Percentiles rank a stretch among this genome's conserved stretches.
Evolutionary conservation across 1,140 invertebrate species (phyloP).

Genomic region (Drosophila repletoides): DNA sequence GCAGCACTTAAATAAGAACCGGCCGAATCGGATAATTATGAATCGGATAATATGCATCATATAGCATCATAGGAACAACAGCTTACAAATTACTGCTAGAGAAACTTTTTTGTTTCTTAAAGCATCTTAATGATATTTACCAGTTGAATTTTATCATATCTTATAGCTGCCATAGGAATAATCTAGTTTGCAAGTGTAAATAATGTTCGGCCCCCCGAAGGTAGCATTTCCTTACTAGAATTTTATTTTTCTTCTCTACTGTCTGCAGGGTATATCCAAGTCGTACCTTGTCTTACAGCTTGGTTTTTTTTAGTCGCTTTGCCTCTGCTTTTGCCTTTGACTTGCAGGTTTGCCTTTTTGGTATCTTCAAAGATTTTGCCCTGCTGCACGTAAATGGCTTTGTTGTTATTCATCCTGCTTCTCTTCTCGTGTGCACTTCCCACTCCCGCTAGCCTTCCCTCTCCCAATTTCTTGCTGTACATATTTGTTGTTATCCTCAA

Average conservation of each 20-base stretch:
- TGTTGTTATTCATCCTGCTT: slow-evolving; percentile 36
- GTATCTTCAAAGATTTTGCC: slow-evolving; percentile 43
- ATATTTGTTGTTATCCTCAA: slow-evolving; percentile 6
- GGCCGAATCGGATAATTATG: no score
- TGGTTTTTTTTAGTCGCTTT: not conserved
- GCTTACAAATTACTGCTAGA: no score
- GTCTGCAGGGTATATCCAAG: not conserved
- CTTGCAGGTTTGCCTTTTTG: slow-evolving; percentile 33
- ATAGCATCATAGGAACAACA: no score
- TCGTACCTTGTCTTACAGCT: not conserved
- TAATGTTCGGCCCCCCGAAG: no score
- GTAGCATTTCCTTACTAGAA: no score
- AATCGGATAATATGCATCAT: no score
- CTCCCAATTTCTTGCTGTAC: not conserved
- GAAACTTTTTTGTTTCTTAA: no score
- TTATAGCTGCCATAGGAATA: no score
- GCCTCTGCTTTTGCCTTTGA: slow-evolving; percentile 17
- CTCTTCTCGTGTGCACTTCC: not conserved
- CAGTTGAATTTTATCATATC: no score
- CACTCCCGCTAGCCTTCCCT: not conserved
- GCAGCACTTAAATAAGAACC: no score
- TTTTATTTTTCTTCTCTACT: not conserved
- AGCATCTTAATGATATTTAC: no score
- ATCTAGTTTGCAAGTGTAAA: no score
- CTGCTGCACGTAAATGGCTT: slow-evolving; percentile 44